Evolutionary conservation across 2,797 vertebrate genomes (phyloP), one percentile per base, ranked within the genome.

Genomic region (Sebastes minor): DNA sequence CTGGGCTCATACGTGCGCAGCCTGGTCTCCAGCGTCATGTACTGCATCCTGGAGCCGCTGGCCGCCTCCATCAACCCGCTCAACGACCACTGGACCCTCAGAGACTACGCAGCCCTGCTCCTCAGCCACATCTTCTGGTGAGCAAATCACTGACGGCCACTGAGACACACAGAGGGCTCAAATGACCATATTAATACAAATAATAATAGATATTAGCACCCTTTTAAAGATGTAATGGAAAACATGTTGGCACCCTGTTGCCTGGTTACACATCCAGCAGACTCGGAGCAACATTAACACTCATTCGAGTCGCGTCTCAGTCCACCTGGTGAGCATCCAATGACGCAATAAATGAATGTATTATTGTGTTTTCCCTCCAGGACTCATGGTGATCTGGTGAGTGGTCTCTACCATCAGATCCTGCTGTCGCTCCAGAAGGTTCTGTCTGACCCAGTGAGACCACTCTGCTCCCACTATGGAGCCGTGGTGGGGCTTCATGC

Each of bases 11-110:
- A 98, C 0, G 97, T 97, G 1, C 96, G 97, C 53, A 98, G 97
- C 86, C 92, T 99, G 52, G 96, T 98, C 20, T 96, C 95, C 90
- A 98, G 97, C 0, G 97, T 98, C 87, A 96, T 98, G 92, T 99
- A 99, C 93, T 99, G 98, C 72, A 97, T 98, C 82, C 88, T 99
- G 75, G 98, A 99, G 94, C 98, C 98, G 0, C 94, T 99, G 68
- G 98, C 97, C 0, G 98, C 98, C 68, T 99, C 98, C 91, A 99
- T 99, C 88, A 99, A 99, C 90, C 98, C 98, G 1, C 95, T 98
- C 30, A 99, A 99, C 4, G 98, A 99, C 94, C 98, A 99, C 95
- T 98, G 98, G 98, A 98, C 97, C 4, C 95, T 99, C 18, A 88
- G 97, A 0, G 98, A 99, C 84, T 98, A 97, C 0, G 98, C 97